phyloP scores from a whole-genome alignment of 2,113 vertebrate species.

The Odocoileus virginianus region DNA sequence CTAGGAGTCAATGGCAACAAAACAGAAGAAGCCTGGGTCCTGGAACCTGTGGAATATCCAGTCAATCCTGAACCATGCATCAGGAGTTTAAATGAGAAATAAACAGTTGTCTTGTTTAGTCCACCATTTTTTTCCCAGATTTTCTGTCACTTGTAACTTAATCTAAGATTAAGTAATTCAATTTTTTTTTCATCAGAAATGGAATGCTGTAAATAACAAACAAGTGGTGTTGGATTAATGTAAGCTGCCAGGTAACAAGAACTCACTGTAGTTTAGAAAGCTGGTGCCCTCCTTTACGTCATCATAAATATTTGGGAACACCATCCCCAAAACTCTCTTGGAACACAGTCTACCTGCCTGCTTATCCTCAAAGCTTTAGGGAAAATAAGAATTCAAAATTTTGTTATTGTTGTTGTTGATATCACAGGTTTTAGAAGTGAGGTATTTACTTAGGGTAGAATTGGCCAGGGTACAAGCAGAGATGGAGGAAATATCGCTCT shows the following conservation, averaged over 20 bases:
- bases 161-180: background rate
- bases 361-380: background rate
- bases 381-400: constrained; percentile 10
- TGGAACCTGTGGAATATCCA: background rate
- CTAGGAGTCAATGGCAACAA: background rate
- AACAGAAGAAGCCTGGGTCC: background rate
- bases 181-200: background rate
- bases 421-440: background rate
- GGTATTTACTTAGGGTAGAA: background rate
- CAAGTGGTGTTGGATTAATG: background rate
- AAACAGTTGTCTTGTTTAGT: background rate
- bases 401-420: background rate
- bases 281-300: background rate
- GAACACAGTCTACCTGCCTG: background rate
- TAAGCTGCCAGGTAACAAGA: background rate
- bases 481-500: background rate
- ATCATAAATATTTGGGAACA: background rate
- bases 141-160: background rate
- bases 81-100: background rate
- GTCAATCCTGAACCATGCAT: background rate
- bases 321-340: background rate
- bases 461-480: background rate
- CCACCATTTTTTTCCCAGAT: background rate
- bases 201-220: background rate
- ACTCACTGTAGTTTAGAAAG: background rate